phyloP scores from a whole-genome alignment of 2,888 invertebrate species.

The Chrysina gloriosa region DNA sequence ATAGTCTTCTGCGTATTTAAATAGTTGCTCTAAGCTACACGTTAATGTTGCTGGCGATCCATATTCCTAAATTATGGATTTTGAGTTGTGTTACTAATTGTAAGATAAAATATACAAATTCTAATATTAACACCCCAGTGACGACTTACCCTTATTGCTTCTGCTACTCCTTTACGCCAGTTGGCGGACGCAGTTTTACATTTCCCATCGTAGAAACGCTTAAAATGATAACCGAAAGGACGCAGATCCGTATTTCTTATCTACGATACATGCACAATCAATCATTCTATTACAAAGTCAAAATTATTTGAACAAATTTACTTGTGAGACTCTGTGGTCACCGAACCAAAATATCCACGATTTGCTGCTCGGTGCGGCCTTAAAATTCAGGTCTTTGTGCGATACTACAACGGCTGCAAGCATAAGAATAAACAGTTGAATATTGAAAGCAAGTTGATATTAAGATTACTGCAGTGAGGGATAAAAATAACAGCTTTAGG shows the following conservation, averaged over 20 bases:
- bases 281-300: neutral
- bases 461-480: no score
- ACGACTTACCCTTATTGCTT: slow-evolving; percentile 39
- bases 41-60: slow-evolving; percentile 23
- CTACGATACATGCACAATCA: neutral
- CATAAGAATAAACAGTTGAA: no score
- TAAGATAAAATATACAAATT: neutral
- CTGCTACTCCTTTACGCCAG: slow-evolving; percentile 31
- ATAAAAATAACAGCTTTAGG: no score
- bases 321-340: slow-evolving; percentile 41
- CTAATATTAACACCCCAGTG: neutral
- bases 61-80: slow-evolving; percentile 33
- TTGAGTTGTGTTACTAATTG: neutral
- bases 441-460: no score
- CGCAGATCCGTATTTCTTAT: slow-evolving; percentile 27
- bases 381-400: slow-evolving; percentile 30
- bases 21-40: slow-evolving; percentile 14
- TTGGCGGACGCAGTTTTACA: neutral
- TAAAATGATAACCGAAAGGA: slow-evolving; percentile 28
- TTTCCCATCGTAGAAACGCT: slow-evolving; percentile 18
- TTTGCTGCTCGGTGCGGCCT: slow-evolving; percentile 6
- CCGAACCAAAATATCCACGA: slow-evolving; percentile 44
- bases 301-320: neutral
- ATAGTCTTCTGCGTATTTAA: slow-evolving; percentile 34
- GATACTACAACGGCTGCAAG: no score